Base-by-base conservation (phyloP, 2,888 invertebrate species). In the Palloptera scutellata region DNA sequence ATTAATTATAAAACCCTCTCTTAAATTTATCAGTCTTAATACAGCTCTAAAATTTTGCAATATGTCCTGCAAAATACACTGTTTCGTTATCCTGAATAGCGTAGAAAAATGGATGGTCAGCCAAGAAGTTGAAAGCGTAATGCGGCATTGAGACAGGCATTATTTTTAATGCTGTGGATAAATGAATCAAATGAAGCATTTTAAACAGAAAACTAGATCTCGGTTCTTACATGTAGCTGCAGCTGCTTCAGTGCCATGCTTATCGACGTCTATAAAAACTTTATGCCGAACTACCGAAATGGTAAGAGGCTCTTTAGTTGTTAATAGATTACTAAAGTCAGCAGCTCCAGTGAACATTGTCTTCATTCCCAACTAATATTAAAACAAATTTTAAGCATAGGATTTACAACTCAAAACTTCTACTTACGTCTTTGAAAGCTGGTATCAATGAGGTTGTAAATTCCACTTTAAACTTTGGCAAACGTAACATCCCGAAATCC, bases 181-280 rank as follows among this genome's bases (percentile, higher is more conserved):
- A 30, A 30, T 4, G 2, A 30, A 30, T 4, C 30, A 30, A 30
- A 30, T n/a, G n/a, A 30, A 30, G 2, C 30, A 30, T 30, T 6
- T 30, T 6, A 30, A 30, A 30, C 30, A 30, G 6, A 30, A 30
- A 30, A 30, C 30, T 2, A 30, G 6, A 30, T 30, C 8, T 42
- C 1, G 17, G 12, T 45, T 65, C 76, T 78, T 74, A 83, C 83
- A 75, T 42, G 94, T 93, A 17, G 92, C 94, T 0, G 95, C 95
- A 12, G 95, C 93, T 0, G 95, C 95, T 81, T 95, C 95, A 0
- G 92, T 92, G 0, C 96, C 96, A 78, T 94, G 6, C 80, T 96
- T 96, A 81, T 94, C 92, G 0, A 95, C 93, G 79, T 93, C 91
- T 73, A 96, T 91, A 79, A 91, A 94, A 0, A 94, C 93, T 79